A percentile compares a stretch with the other conserved stretches of the same genome.
Evolutionary conservation across 2,113 vertebrate species (phyloP).

Genomic region (Alligator mississippiensis): DNA sequence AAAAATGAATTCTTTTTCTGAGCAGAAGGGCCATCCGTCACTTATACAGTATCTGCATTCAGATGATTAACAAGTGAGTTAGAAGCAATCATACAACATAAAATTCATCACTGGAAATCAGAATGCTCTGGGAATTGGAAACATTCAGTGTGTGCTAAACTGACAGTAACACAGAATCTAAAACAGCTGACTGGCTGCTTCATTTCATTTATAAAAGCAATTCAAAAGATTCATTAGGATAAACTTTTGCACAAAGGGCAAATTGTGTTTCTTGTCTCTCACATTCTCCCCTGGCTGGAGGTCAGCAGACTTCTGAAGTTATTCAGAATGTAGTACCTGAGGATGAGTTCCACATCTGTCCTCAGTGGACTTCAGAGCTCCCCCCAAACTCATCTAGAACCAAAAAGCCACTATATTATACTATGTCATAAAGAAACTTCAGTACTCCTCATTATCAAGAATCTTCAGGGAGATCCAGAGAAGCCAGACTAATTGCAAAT

Average conservation of each 20-base stretch:
- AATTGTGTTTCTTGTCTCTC: not conserved
- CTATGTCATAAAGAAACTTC: not conserved
- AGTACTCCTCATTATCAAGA: not conserved
- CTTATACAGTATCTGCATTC: not conserved
- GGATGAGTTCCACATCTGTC: not conserved
- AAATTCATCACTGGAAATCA: conserved; percentile 27
- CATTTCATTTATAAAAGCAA: not conserved
- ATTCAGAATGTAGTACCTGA: not conserved
- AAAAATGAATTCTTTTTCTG: conserved; percentile 11
- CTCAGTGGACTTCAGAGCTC: not conserved
- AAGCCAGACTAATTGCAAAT: not conserved
- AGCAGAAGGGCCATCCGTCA: not conserved
- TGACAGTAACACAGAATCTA: not conserved
- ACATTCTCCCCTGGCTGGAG: not conserved
- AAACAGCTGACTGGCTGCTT: not conserved
- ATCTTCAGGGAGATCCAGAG: not conserved
- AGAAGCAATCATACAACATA: not conserved
- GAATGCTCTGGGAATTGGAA: conserved; percentile 18
- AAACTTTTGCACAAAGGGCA: not conserved
- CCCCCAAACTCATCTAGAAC: not conserved
- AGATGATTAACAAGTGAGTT: conserved; percentile 16
- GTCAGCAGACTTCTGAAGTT: not conserved
- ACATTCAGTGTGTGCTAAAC: not conserved
- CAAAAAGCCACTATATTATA: not conserved
- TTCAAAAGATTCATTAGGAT: not conserved